Evolutionary conservation across 2,113 vertebrate species (phyloP), one percentile per base, ranked within the genome.

Genomic region (Sapajus apella): DNA sequence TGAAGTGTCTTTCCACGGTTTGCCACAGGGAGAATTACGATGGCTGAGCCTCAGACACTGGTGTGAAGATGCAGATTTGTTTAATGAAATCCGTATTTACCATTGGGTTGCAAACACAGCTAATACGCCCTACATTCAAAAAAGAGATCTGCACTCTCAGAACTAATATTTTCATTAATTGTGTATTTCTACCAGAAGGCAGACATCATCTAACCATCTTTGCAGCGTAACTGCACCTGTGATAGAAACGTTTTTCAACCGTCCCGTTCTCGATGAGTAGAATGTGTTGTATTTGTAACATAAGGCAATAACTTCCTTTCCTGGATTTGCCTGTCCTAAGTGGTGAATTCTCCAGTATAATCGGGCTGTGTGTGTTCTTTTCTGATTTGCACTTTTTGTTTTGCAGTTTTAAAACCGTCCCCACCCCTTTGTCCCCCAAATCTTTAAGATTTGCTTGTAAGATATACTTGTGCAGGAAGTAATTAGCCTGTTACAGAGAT

Each of bases 401-500:
- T 97, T 95, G 90, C 43, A 96, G 97, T 82, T 96, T 95, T 85
- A 85, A 91, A 94, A 64, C 14, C 83, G 20, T 81, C 85, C 61
- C 79, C 43, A 9, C 87, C 76, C 90, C 32, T 27, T 93, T 27
- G 86, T 95, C 92, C 92, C 25, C 96, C 94, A 95, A 97, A 97
- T 98, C 97, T 99, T 98, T 98, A 98, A 98, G 98, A 98, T 97
- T 98, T 98, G 96, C 95, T 98, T 97, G 43, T 55, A 98, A 98
- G 98, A 99, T 98, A 98, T 97, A 98, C 99, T 99, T 99, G 98
- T 99, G 98, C 98, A 99, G 99, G 98, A 98, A 98, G 99, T 99
- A 99, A 99, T 99, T 99, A 99, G 99, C 99, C 99, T 98, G 98
- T 99, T 99, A 99, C 98, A 99, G 99, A 99, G 99, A 99, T 99